phyloP scores from a whole-genome alignment of 2,888 invertebrate genomes.

The Apodemia duryi region DNA sequence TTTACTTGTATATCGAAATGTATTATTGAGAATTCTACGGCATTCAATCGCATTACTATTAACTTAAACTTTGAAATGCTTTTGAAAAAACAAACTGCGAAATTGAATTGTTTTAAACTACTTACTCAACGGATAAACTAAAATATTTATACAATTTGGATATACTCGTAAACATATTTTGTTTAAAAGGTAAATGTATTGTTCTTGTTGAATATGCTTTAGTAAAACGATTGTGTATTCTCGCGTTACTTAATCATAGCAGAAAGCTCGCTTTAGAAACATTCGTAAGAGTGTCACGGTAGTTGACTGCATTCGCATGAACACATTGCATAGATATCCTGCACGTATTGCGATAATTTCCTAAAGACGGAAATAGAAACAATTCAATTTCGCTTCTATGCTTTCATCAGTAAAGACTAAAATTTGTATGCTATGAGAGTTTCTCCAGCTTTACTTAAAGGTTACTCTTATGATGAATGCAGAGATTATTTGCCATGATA shows the following conservation, averaged over 20 bases:
- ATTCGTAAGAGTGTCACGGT: conserved; percentile 50
- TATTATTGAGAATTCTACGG: conserved; percentile 15
- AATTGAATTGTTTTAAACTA: conserved; percentile 44
- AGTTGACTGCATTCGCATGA: conserved; percentile 59
- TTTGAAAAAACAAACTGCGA: conserved; percentile 35
- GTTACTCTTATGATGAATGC: conserved; percentile 2
- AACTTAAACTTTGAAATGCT: conserved; percentile 19
- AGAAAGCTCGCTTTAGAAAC: conserved; percentile 31
- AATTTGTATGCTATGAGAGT: conserved; percentile 59
- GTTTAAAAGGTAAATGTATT: conserved; percentile 25
- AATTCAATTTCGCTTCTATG: conserved; percentile 79
- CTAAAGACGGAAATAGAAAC: conserved; percentile 69
- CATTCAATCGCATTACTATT: conserved; percentile 22
- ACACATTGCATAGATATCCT: conserved; percentile 41
- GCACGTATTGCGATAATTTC: conserved; percentile 66
- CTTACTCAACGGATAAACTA: conserved; percentile 13
- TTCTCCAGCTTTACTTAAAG: conserved; percentile 41
- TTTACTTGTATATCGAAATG: conserved; percentile 34
- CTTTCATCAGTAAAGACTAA: conserved; percentile 59
- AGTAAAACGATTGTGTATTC: conserved; percentile 21
- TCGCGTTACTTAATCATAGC: conserved; percentile 29
- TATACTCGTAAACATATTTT: conserved; percentile 35
- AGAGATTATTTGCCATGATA: background rate
- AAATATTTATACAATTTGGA: conserved; percentile 25
- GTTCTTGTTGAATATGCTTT: conserved; percentile 26